Evolutionary conservation across 1,140 invertebrate genomes (phyloP).

Genomic region (Drosophila nasuta): DNA sequence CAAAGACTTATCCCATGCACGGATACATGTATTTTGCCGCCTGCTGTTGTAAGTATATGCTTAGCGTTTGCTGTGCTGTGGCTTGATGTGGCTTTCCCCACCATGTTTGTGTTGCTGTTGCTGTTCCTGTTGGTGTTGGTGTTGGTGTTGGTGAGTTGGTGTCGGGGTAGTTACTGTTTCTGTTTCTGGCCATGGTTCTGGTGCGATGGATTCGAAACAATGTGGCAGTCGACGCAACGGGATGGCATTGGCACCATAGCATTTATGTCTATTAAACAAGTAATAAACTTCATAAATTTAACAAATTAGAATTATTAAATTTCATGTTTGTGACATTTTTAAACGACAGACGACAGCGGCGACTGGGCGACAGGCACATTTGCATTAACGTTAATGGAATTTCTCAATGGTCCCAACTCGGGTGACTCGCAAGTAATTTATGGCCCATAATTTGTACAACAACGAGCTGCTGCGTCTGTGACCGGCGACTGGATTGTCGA

Average conservation of each 20-base stretch:
- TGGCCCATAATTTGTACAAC: slow-evolving; percentile 31
- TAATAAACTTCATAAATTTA: slow-evolving; percentile 76
- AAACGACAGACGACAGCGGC: slow-evolving; percentile 18
- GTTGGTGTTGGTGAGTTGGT: background rate
- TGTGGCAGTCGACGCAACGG: slow-evolving; percentile 30
- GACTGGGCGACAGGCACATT: slow-evolving; percentile 23
- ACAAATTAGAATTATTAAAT: slow-evolving; percentile 79
- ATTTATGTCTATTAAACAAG: slow-evolving; percentile 69
- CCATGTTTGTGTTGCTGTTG: too few species aligned
- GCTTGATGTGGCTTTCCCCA: slow-evolving; percentile 1
- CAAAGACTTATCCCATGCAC: background rate
- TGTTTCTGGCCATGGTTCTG: slow-evolving; percentile 16
- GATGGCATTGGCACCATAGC: slow-evolving; percentile 36
- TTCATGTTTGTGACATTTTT: slow-evolving; percentile 65
- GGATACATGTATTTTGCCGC: slow-evolving; percentile 26
- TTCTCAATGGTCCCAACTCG: slow-evolving; percentile 36
- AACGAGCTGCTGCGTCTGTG: background rate
- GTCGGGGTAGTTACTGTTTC: slow-evolving; percentile 20
- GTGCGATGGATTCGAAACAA: slow-evolving; percentile 42
- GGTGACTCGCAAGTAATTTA: slow-evolving; percentile 22
- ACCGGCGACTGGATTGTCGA: slow-evolving; percentile 12
- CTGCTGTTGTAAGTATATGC: slow-evolving; percentile 31
- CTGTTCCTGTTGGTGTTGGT: background rate
- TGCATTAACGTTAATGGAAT: slow-evolving; percentile 53
- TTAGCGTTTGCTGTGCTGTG: slow-evolving; percentile 13